phyloP scores from a whole-genome alignment of 2,797 vertebrate species.

The Centroberyx gerrardi region DNA sequence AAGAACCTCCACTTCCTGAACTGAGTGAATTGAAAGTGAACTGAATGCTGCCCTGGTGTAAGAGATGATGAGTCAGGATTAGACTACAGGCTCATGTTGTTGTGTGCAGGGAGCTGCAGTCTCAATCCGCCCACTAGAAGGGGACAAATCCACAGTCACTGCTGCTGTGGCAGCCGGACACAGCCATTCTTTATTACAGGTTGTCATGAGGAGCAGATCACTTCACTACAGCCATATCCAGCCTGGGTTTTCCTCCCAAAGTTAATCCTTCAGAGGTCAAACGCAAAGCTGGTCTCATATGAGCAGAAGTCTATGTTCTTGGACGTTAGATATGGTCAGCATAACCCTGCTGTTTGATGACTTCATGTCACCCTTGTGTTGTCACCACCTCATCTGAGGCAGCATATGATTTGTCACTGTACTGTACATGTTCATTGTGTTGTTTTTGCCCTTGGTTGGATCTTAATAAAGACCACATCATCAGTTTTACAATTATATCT shows the following conservation, averaged over 20 bases:
- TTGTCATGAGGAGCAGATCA: constrained; percentile 16
- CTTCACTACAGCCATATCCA: constrained; percentile 25
- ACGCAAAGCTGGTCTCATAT: constrained; percentile 32
- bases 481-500: constrained; percentile 53
- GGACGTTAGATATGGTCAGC: constrained; percentile 22
- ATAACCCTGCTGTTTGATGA: constrained; percentile 27
- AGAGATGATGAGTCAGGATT: too few species aligned
- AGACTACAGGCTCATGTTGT: too few species aligned
- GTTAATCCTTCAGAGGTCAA: constrained; percentile 11
- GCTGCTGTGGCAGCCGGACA: constrained; percentile 22
- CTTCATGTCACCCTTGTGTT: constrained; percentile 27
- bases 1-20: constrained; percentile 12
- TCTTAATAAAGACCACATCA: constrained; percentile 63
- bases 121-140: constrained; percentile 68
- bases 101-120: constrained; percentile 24
- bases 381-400: constrained; percentile 35
- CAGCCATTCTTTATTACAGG: constrained; percentile 19
- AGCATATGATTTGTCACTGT: constrained; percentile 19
- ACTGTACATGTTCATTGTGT: constrained; percentile 49
- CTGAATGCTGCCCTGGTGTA: not conserved
- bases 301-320: not conserved
- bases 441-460: constrained; percentile 40
- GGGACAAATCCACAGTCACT: constrained; percentile 67
- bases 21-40: constrained; percentile 31
- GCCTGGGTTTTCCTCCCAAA: constrained; percentile 27